A percentile compares a stretch with the other conserved stretches of the same genome.
These are phyloP conservation scores for Hoplostethus atlanticus DNA, from an alignment of 2,797 vertebrate species.

Conservation along the genomic window DNA sequence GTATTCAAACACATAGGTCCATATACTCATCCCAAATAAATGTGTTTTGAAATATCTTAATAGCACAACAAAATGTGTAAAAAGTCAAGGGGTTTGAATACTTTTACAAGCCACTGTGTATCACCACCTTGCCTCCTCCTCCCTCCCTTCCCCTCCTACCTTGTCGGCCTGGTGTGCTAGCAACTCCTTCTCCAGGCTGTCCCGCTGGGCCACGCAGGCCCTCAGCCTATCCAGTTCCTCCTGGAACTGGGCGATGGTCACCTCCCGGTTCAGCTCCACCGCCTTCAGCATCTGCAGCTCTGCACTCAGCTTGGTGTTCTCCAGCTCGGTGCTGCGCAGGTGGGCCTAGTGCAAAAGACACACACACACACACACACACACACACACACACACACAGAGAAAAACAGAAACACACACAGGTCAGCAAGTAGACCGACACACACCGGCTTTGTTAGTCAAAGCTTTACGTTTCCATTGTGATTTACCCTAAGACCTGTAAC, in stretches of 20 bases:
- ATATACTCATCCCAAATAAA: no score
- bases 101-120: neutral
- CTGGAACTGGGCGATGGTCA: slow-evolving; percentile 93
- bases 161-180: slow-evolving; percentile 77
- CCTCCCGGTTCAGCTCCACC: slow-evolving; percentile 94
- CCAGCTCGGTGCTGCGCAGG: slow-evolving; percentile 96
- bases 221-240: slow-evolving; percentile 92
- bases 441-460: no score
- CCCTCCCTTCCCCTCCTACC: slow-evolving; percentile 50
- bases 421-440: neutral
- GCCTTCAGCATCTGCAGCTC: slow-evolving; percentile 97
- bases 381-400: neutral
- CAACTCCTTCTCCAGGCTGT: slow-evolving; percentile 88
- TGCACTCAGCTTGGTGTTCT: slow-evolving; percentile 95
- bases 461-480: neutral
- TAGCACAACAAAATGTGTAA: no score
- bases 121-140: neutral
- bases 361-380: neutral
- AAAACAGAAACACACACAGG: neutral
- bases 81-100: no score
- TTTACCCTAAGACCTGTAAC: neutral
- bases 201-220: slow-evolving; percentile 88
- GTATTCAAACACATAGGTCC: neutral
- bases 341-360: slow-evolving; percentile 84
- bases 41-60: no score